Evolutionary conservation across 2,113 vertebrate genomes (phyloP).

Genomic region (Malaclemys terrapin): DNA sequence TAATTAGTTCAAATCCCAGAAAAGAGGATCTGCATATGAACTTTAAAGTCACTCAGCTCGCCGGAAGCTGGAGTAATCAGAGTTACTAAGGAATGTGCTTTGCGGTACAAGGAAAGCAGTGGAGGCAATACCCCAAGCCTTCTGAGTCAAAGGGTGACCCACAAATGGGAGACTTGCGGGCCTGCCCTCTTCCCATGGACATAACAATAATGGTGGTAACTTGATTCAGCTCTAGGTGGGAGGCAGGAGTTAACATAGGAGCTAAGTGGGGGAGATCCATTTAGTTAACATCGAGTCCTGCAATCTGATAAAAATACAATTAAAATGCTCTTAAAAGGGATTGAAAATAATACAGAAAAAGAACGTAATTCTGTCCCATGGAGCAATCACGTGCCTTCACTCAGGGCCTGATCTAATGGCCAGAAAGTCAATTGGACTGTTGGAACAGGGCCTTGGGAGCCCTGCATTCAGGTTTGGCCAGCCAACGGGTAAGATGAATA

Average conservation of each 20-base stretch:
- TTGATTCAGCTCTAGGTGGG: conserved; percentile 9
- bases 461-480: fast-evolving
- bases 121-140: neutral
- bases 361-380: neutral
- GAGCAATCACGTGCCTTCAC: neutral
- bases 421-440: neutral
- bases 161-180: neutral
- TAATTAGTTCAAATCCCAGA: neutral
- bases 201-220: conserved; percentile 1
- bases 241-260: neutral
- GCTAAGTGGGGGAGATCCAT: conserved; percentile 11
- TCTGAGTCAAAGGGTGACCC: neutral
- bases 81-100: neutral
- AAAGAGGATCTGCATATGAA: neutral
- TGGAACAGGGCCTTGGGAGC: neutral
- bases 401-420: neutral
- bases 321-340: conserved; percentile 40
- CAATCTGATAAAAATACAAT: conserved; percentile 1
- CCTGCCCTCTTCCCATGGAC: neutral
- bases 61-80: neutral
- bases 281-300: conserved; percentile 47
- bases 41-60: neutral
- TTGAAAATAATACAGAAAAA: neutral
- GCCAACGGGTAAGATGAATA: neutral
- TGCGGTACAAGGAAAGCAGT: neutral